Evolutionary conservation across 2,888 invertebrate species (phyloP).

Genomic region (Callinectes sapidus): DNA sequence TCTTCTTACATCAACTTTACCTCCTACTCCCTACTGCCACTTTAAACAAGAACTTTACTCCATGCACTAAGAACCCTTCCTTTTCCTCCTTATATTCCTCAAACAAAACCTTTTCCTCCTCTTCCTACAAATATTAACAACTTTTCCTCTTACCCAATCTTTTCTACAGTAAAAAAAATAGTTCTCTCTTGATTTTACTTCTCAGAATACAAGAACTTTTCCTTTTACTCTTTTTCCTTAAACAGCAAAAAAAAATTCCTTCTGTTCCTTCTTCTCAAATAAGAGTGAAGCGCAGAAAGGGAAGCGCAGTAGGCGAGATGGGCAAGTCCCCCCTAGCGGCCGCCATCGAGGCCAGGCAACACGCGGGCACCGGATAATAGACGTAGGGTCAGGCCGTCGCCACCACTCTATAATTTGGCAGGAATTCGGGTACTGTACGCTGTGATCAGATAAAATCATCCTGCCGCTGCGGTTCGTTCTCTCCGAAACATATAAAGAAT

Average conservation of each 20-base stretch:
- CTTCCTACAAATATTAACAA: no score
- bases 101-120: no score
- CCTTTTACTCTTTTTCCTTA: no score
- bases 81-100: no score
- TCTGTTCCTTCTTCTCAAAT: neutral
- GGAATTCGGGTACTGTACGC: conserved; percentile 62
- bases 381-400: conserved; percentile 47
- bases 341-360: conserved; percentile 11
- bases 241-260: no score
- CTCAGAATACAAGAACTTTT: no score
- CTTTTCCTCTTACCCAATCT: no score
- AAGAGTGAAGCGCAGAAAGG: neutral
- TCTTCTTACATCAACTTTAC: no score
- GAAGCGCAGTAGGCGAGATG: conserved; percentile 23
- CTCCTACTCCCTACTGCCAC: no score
- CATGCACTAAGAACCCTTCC: no score
- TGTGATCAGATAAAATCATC: conserved; percentile 63
- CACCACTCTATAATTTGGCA: conserved; percentile 58
- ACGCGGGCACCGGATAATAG: conserved; percentile 50
- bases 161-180: neutral
- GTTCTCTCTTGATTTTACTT: no score
- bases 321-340: neutral
- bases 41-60: no score
- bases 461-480: conserved; percentile 51
- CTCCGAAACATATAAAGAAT: conserved; percentile 37